A percentile compares a stretch with the other conserved stretches of the same genome.
Evolutionary conservation across 2,888 invertebrate species (phyloP).

Genomic region (Opisthograptis luteolata): DNA sequence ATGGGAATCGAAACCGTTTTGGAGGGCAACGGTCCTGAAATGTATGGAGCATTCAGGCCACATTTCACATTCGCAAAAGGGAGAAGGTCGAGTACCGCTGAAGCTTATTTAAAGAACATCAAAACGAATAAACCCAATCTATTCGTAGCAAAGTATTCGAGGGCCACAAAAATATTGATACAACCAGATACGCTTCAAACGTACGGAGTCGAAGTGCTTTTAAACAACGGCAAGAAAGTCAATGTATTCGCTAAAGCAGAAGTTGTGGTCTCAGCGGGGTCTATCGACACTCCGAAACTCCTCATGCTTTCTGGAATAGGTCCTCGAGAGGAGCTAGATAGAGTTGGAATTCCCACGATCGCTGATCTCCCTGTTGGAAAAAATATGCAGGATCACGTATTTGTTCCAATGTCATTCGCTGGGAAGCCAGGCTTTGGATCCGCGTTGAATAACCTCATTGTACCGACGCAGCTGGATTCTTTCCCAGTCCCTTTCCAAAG

Average conservation of each 20-base stretch:
- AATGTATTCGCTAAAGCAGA: conserved; percentile 59
- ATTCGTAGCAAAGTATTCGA: conserved; percentile 58
- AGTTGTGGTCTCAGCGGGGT: conserved; percentile 68
- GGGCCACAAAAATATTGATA: conserved; percentile 63
- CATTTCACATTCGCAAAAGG: conserved; percentile 59
- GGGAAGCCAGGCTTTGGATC: conserved; percentile 54
- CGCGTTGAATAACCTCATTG: conserved; percentile 59
- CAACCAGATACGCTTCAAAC: conserved; percentile 48
- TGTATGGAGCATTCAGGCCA: conserved; percentile 49
- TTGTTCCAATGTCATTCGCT: conserved; percentile 51
- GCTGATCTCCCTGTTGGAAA: conserved; percentile 69
- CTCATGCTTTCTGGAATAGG: conserved; percentile 73
- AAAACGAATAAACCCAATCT: conserved; percentile 57
- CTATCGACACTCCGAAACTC: conserved; percentile 67
- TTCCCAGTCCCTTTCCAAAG: conserved; percentile 60
- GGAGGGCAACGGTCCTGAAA: conserved; percentile 55
- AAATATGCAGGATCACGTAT: conserved; percentile 68
- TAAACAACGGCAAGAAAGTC: conserved; percentile 45
- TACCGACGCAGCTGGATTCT: conserved; percentile 44
- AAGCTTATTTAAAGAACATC: conserved; percentile 57
- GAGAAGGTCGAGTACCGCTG: conserved; percentile 69
- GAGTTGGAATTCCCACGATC: conserved; percentile 52
- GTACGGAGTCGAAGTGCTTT: conserved; percentile 58
- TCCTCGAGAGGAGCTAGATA: conserved; percentile 54
- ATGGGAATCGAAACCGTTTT: conserved; percentile 54